Evolutionary conservation across 2,113 vertebrate genomes (phyloP).

Genomic region (Heterotilapia buettikoferi): DNA sequence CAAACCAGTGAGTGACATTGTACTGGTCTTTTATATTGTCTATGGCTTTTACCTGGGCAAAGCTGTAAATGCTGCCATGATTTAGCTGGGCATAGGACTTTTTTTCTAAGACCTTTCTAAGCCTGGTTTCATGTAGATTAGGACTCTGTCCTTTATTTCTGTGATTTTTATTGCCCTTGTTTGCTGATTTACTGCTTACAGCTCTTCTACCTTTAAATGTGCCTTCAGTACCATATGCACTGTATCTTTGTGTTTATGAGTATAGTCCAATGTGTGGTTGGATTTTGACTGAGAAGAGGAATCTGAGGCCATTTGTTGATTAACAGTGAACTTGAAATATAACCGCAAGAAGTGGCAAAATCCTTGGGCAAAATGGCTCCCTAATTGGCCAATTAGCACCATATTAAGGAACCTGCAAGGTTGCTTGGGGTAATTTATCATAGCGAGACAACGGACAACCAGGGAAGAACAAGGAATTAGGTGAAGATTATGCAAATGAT

Average conservation of each 20-base stretch:
- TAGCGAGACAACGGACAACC: background rate
- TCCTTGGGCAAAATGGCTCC: background rate
- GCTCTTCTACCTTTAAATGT: background rate
- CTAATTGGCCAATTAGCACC: constrained; percentile 20
- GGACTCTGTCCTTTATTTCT: background rate
- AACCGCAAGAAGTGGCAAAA: background rate
- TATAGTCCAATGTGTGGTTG: background rate
- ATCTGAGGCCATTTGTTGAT: background rate
- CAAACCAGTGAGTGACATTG: background rate
- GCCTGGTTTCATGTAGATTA: background rate
- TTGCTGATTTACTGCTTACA: background rate
- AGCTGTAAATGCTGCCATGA: background rate
- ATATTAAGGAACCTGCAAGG: background rate
- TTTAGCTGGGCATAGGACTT: background rate
- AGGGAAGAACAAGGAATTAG: background rate
- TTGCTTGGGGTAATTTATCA: constrained; percentile 8
- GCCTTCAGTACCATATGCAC: background rate
- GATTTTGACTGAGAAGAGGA: background rate
- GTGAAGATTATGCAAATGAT: background rate
- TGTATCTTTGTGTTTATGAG: background rate
- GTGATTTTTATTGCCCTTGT: background rate
- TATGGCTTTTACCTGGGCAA: background rate
- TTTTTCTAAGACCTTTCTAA: background rate
- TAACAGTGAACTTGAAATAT: background rate
- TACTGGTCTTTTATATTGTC: background rate